These are phyloP conservation scores for Puntigrus tetrazona DNA, from an alignment of 2,113 vertebrate species.

Conservation along the genomic window DNA sequence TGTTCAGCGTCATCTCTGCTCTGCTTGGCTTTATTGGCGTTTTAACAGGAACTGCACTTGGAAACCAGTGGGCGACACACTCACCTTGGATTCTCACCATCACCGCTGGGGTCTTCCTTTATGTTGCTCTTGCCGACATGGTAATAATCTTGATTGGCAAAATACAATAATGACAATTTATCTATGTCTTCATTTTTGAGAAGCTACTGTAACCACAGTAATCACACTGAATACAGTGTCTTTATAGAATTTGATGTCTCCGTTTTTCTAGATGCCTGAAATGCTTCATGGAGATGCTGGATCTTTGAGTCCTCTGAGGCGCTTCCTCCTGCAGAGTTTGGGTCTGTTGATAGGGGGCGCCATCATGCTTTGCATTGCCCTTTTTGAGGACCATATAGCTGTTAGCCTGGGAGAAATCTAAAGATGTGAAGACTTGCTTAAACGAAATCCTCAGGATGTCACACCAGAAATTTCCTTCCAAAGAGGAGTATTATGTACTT, in stretches of 20 bases:
- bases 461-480: slow-evolving; percentile 28
- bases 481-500: not conserved
- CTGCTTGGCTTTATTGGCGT: slow-evolving; percentile 75
- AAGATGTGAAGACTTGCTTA: not conserved
- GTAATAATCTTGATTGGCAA: slow-evolving; percentile 60
- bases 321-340: slow-evolving; percentile 69
- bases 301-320: slow-evolving; percentile 34
- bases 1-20: slow-evolving; percentile 75
- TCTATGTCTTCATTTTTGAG: not conserved
- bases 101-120: slow-evolving; percentile 83
- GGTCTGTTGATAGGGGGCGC: slow-evolving; percentile 76
- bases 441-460: not conserved
- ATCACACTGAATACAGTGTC: not conserved
- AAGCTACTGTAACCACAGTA: not conserved
- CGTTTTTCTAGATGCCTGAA: slow-evolving; percentile 73
- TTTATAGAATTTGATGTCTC: not conserved
- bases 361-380: slow-evolving; percentile 80
- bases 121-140: slow-evolving; percentile 83
- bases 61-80: slow-evolving; percentile 67
- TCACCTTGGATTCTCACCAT: slow-evolving; percentile 80
- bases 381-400: slow-evolving; percentile 75
- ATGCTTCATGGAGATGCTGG: slow-evolving; percentile 60
- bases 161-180: not conserved
- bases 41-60: slow-evolving; percentile 68
- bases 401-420: slow-evolving; percentile 50